Conservation (phyloP, 1,140 invertebrate species). For the Notospermus geniculatus region DNA sequence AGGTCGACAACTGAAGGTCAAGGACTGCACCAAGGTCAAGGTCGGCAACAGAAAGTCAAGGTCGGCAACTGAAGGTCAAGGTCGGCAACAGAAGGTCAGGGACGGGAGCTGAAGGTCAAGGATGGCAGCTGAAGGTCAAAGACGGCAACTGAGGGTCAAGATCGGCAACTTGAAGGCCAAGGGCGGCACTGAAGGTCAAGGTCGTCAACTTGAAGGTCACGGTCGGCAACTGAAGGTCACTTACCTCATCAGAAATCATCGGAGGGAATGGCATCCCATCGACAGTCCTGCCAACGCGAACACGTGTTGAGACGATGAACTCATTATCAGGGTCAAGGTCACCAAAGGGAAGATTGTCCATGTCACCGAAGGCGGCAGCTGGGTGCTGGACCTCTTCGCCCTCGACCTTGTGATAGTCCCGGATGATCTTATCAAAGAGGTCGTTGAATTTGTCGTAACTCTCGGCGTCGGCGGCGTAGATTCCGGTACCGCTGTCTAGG, state of each 20-base stretch:
- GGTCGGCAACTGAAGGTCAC: too few relatives aligned
- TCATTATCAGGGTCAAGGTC: slow-evolving; percentile 66
- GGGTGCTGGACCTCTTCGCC: slow-evolving; percentile 70
- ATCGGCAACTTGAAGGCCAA: too few relatives aligned
- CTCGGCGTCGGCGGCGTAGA: slow-evolving; percentile 41
- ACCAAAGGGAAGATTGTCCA: slow-evolving; percentile 70
- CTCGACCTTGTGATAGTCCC: slow-evolving; percentile 39
- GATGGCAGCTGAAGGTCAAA: too few relatives aligned
- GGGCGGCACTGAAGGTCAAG: too few relatives aligned
- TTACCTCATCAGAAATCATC: slow-evolving; percentile 33
- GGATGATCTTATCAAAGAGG: slow-evolving; percentile 40
- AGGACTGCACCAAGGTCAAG: too few relatives aligned
- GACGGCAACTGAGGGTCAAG: too few relatives aligned
- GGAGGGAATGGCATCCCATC: slow-evolving; percentile 38
- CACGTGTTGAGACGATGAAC: slow-evolving; percentile 42
- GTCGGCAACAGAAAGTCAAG: too few relatives aligned
- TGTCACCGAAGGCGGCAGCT: slow-evolving; percentile 87
- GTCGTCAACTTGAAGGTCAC: too few relatives aligned
- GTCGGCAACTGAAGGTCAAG: too few relatives aligned
- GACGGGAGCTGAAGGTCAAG: too few relatives aligned
- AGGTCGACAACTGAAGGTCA: too few relatives aligned
- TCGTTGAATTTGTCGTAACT: slow-evolving; percentile 38
- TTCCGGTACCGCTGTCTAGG: slow-evolving; percentile 34
- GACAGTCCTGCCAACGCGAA: slow-evolving; percentile 42
- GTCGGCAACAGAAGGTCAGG: too few relatives aligned